These are phyloP conservation scores for Palythoa grandis DNA, from an alignment of 92 coral and sea anemone genomes.

Conservation along the genomic window DNA sequence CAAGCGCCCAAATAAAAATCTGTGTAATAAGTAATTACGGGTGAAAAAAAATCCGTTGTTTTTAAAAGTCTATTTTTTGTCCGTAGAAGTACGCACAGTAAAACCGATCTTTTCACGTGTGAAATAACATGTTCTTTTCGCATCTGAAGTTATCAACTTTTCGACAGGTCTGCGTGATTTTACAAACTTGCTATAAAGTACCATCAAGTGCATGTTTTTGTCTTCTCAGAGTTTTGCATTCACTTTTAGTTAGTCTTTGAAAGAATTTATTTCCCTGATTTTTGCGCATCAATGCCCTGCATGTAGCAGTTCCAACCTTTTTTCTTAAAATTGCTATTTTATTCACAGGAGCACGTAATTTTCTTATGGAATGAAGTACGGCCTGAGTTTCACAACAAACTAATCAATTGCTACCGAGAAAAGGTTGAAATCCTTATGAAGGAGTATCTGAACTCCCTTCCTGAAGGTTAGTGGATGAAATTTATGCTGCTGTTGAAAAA, in stretches of 20 bases:
- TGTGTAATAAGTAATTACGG: too few relatives aligned
- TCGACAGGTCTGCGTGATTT: too few relatives aligned
- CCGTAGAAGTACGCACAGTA: too few relatives aligned
- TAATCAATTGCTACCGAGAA: slow-evolving; percentile 93
- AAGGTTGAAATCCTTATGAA: slow-evolving; percentile 86
- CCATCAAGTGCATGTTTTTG: background rate
- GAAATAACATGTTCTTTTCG: background rate
- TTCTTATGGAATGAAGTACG: slow-evolving; percentile 83
- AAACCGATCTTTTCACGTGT: background rate
- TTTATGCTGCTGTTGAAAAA: background rate
- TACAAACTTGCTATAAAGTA: too few relatives aligned
- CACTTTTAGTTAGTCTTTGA: background rate
- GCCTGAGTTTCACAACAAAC: slow-evolving; percentile 91
- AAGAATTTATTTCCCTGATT: too few relatives aligned
- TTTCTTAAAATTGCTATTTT: background rate
- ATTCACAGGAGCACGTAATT: slow-evolving; percentile 84
- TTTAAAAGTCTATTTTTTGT: too few relatives aligned
- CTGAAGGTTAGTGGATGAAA: slow-evolving; percentile 65
- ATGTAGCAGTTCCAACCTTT: background rate
- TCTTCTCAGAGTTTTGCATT: background rate
- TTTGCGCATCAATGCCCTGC: too few relatives aligned
- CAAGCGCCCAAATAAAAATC: too few relatives aligned
- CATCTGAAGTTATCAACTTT: background rate
- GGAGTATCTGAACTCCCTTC: slow-evolving; percentile 79
- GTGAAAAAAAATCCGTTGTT: too few relatives aligned